Evolutionary conservation across 2,797 vertebrate genomes (phyloP).

Genomic region (Menidia menidia): DNA sequence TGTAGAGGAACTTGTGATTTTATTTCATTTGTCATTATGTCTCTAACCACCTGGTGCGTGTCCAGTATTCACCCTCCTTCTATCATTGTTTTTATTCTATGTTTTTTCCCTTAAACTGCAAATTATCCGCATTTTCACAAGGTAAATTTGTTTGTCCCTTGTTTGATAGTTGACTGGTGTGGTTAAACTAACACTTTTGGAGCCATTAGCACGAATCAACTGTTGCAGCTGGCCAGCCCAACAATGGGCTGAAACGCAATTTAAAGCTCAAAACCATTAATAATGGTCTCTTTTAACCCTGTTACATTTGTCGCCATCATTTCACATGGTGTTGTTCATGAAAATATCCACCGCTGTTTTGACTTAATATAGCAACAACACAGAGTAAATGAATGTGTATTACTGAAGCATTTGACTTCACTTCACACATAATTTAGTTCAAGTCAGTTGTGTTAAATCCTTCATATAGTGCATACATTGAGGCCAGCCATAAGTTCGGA

Average conservation of each 20-base stretch:
- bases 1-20: not conserved
- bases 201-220: not conserved
- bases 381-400: too few relatives aligned
- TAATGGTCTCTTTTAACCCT: not conserved
- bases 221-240: not conserved
- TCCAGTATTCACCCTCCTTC: not conserved
- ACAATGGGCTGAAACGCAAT: not conserved
- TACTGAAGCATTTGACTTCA: too few relatives aligned
- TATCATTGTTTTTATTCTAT: not conserved
- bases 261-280: not conserved
- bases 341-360: too few relatives aligned
- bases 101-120: not conserved
- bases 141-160: not conserved
- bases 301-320: too few relatives aligned
- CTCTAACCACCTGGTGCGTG: not conserved
- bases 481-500: conserved; percentile 12
- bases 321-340: too few relatives aligned
- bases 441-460: too few relatives aligned
- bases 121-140: not conserved
- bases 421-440: too few relatives aligned
- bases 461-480: not conserved
- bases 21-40: not conserved
- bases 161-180: not conserved
- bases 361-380: too few relatives aligned
- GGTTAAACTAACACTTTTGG: not conserved